These are phyloP conservation scores for Typhlichthys eigenmanni DNA, from an alignment of 2,797 vertebrate species.

Conservation along the genomic window DNA sequence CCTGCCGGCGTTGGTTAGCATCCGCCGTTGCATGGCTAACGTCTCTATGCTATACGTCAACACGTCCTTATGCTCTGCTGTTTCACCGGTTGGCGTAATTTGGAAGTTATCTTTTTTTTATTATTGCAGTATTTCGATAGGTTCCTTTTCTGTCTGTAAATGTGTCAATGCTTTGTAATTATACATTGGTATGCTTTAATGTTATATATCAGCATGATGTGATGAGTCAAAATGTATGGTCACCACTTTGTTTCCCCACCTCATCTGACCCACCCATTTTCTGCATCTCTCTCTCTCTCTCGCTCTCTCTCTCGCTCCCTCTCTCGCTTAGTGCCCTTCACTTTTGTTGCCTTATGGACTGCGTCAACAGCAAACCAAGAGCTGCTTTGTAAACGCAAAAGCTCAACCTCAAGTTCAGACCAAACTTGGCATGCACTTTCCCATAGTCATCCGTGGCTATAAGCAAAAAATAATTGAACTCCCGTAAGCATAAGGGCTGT, in stretches of 20 bases:
- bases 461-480: constrained; percentile 32
- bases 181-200: too few species aligned
- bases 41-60: constrained; percentile 21
- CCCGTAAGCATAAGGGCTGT: too few species aligned
- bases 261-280: constrained; percentile 1
- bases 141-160: background rate
- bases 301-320: background rate
- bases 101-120: too few species aligned
- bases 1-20: constrained; percentile 68
- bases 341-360: constrained; percentile 19
- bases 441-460: constrained; percentile 26
- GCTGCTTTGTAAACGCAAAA: background rate
- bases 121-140: background rate
- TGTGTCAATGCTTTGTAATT: background rate
- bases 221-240: too few species aligned
- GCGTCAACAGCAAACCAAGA: constrained; percentile 27
- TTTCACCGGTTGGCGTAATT: background rate
- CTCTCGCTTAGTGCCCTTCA: constrained; percentile 17
- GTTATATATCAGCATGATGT: too few species aligned
- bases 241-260: constrained; percentile 10
- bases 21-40: constrained; percentile 36
- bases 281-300: background rate
- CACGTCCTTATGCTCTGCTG: constrained; percentile 36
- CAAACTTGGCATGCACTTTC: too few species aligned
- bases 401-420: too few species aligned